Percentiles rank a stretch among this genome's conserved stretches.
Evolutionary conservation across 64 coral and sea anemone species (phyloP).

Genomic region (Astreopora myriophthalma): DNA sequence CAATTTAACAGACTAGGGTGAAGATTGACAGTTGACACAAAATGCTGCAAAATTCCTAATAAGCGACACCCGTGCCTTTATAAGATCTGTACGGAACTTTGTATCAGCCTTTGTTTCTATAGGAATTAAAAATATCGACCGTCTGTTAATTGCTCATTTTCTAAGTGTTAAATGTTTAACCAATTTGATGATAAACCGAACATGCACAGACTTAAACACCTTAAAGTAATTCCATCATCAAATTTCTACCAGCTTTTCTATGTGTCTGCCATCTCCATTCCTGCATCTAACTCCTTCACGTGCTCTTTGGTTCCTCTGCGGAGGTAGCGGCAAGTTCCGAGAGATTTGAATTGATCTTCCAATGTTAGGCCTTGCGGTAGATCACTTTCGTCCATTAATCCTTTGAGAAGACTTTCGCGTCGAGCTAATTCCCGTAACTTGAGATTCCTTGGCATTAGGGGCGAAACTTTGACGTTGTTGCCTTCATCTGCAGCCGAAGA

Average conservation of each 20-base stretch:
- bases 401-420: not conserved
- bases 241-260: not conserved
- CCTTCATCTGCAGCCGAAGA: not conserved
- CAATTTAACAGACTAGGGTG: not conserved
- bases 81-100: not conserved
- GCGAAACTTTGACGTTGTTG: not conserved
- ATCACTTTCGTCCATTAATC: not conserved
- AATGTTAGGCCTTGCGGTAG: not conserved
- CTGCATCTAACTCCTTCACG: not conserved
- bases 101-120: not conserved
- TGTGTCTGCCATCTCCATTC: not conserved
- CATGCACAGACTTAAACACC: not conserved
- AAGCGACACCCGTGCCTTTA: not conserved
- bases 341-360: constrained; percentile 55
- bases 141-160: not conserved
- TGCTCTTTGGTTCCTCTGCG: not conserved
- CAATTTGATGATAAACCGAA: not conserved
- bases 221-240: not conserved
- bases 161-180: not conserved
- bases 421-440: constrained; percentile 11
- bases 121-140: not conserved
- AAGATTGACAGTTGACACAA: not conserved
- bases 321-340: constrained; percentile 60
- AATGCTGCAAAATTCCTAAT: not conserved
- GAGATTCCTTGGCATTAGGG: constrained; percentile 27